Base-by-base conservation (phyloP, 2,888 invertebrate genomes). In the Allolobophora icterica region DNA sequence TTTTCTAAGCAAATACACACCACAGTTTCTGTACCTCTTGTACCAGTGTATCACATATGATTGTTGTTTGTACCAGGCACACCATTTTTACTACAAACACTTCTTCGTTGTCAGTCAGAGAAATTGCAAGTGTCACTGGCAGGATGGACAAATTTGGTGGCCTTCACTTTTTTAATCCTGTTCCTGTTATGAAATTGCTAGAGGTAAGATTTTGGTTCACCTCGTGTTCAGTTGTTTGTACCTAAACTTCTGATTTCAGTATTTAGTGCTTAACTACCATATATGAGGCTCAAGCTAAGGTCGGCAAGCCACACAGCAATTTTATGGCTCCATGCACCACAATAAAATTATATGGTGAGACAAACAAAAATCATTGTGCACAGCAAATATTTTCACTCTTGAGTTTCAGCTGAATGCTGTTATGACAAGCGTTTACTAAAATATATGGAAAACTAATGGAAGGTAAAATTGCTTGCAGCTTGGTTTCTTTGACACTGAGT, bases 101-200 rank as follows among this genome's bases (percentile, higher is more conserved):
- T 0, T 98, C 98, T 11, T 98, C 98, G 0, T 96, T 98, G 33
- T 97, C 97, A 24, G 97, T 98, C 93, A 96, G 96, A 92, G 98
- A 98, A 94, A 98, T 98, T 94, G 97, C 97, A 0, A 96, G 96
- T 19, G 96, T 97, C 11, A 97, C 97, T 4, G 96, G 97, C 91
- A 96, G 98, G 93, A 94, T 95, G 93, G 96, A 96, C 92, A 96
- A 96, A 93, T 98, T 98, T 95, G 98, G 97, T 33, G 98, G 98
- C 0, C 96, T 98, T 83, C 98, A 98, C 95, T 98, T 98, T 95
- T 98, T 98, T 96, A 98, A 98, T 95, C 98, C 98, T 0, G 98
- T 95, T 11, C 98, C 98, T 0, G 96, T 98, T 90, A 98, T 98
- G 98, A 97, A 97, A 94, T 96, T 98, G 0, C 95, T 98, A 38